Evolutionary conservation across 1,140 invertebrate species (phyloP).

Genomic region (Philopotamus ludificatus): DNA sequence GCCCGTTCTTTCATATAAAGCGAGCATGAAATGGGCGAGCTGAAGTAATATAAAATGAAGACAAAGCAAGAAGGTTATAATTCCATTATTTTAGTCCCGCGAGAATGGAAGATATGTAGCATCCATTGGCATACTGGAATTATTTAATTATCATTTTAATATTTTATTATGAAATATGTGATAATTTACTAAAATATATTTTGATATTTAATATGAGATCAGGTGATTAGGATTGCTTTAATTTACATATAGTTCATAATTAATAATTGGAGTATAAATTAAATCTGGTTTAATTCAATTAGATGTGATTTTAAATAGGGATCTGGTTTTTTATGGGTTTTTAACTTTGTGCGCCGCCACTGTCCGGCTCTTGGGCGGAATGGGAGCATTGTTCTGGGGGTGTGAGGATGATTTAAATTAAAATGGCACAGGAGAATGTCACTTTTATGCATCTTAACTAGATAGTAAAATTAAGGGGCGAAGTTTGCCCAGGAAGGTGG

Average conservation of each 20-base stretch:
- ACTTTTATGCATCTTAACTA: slow-evolving; percentile 43
- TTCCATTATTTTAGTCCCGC: slow-evolving; percentile 42
- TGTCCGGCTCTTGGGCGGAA: slow-evolving; percentile 11
- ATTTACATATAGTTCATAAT: no score
- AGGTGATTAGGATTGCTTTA: no score
- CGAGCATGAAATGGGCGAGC: slow-evolving; percentile 38
- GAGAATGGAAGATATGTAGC: slow-evolving; percentile 40
- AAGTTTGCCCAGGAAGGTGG: slow-evolving; percentile 41
- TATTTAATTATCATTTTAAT: slow-evolving; percentile 3
- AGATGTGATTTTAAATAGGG: no score
- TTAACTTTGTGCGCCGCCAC: no score
- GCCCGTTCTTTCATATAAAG: slow-evolving; percentile 33
- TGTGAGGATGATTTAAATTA: slow-evolving; percentile 41
- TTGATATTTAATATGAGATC: no score
- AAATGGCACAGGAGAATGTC: slow-evolving; percentile 42
- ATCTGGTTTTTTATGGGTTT: no score
- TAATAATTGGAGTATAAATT: no score
- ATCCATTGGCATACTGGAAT: slow-evolving; percentile 18
- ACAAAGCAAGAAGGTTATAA: slow-evolving; percentile 43
- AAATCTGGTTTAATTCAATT: no score
- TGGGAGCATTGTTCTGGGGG: slow-evolving; percentile 13
- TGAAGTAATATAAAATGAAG: slow-evolving; percentile 42
- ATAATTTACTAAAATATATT: no score
- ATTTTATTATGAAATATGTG: no score
- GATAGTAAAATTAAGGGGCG: slow-evolving; percentile 43